Evolutionary conservation across 2,797 vertebrate genomes (phyloP).

Genomic region (Nothura maculosa): DNA sequence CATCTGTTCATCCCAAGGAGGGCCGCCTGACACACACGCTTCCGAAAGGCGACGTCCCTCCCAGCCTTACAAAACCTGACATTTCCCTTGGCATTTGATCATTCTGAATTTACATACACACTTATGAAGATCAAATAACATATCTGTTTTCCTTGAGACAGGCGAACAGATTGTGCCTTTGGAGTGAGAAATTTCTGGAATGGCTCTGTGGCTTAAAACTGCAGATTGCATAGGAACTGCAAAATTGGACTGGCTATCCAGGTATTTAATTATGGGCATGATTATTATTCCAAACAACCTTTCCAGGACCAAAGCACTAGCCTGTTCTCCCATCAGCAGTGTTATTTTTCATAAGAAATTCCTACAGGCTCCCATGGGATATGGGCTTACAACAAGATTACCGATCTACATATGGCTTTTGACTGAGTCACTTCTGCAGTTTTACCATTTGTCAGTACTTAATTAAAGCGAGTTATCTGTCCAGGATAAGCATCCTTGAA

Average conservation of each 20-base stretch:
- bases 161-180: background rate
- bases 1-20: background rate
- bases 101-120: background rate
- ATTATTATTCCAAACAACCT: background rate
- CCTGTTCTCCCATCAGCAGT: background rate
- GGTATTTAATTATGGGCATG: background rate
- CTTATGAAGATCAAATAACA: background rate
- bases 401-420: background rate
- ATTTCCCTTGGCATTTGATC: background rate
- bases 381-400: background rate
- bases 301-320: background rate
- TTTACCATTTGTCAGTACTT: background rate
- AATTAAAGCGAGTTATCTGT: background rate
- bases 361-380: background rate
- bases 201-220: background rate
- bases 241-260: background rate
- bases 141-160: background rate
- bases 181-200: background rate
- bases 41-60: too few species aligned
- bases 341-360: background rate
- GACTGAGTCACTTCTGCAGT: background rate
- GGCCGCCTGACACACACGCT: background rate
- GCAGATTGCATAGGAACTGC: background rate
- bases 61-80: background rate
- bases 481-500: background rate